Base-by-base conservation (phyloP, 1,140 invertebrate genomes). In the Lepidurus packardi region DNA sequence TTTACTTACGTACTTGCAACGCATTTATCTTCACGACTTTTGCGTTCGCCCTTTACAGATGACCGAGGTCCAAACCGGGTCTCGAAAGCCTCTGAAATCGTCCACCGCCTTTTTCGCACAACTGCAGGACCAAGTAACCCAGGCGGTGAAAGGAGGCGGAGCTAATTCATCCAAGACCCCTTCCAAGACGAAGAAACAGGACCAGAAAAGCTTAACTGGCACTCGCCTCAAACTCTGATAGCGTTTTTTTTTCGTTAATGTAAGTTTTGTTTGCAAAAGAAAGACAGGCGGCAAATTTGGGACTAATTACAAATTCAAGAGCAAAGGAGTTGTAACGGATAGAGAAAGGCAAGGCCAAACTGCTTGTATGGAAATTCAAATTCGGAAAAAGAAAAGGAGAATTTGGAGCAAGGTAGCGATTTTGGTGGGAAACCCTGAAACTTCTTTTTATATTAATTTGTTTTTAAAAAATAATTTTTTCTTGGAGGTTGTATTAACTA, bases 51-150 rank as follows among this genome's bases (percentile, higher is more conserved):
- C 13, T n/a, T 65, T 65, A 16, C 53, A 65, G 53, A 65, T 65
- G 53, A 65, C 53, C 53, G 53, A 65, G 53, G 53, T 65, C 53
- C 53, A 65, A 21, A 65, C 16, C 53, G 53, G 53, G 53, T 65
- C 53, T 21, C 53, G 21, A 21, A 65, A 65, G 53, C 84, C 88
- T 16, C 82, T 92, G 1, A 93, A 92, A 84, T 93, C 92, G 1
- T 95, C 93, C 0, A 91, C 90, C 82, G 88, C 91, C 6, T 95
- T 95, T 88, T 96, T 95, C 84, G 88, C 87, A 76, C 89, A 92
- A 82, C 85, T 96, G 10, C 92, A 95, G 85, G 91, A 95, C 82
- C 87, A 93, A 85, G 88, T 90, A 10, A 34, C 73, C n/a, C 73
- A 73, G 7, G 73, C 44, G 10, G 78, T 78, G 42, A 44, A 78